These are phyloP conservation scores for Echeneis naucrates DNA, from an alignment of 2,797 vertebrate species.

Conservation along the genomic window DNA sequence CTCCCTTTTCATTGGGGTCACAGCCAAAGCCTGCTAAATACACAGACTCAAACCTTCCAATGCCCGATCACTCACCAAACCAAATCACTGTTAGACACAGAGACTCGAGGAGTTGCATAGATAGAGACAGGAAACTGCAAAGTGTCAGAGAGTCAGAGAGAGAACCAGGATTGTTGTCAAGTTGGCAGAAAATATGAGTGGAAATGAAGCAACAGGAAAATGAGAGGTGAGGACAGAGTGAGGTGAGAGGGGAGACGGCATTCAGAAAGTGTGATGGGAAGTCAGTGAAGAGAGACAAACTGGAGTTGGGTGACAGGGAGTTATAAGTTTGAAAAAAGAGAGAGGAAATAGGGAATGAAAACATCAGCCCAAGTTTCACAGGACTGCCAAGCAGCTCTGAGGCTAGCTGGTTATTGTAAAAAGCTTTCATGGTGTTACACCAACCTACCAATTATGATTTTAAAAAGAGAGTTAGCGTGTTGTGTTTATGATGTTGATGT, in stretches of 20 bases:
- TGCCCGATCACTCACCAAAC: conserved; percentile 56
- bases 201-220: background rate
- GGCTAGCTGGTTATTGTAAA: conserved; percentile 67
- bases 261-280: conserved; percentile 58
- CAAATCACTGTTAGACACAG: conserved; percentile 73
- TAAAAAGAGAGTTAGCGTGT: conserved; percentile 58
- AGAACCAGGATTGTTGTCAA: conserved; percentile 56
- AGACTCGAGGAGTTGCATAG: conserved; percentile 19
- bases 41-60: conserved; percentile 56
- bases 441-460: conserved; percentile 69
- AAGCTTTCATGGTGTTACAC: conserved; percentile 79
- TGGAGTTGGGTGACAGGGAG: conserved; percentile 31
- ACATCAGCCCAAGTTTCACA: conserved; percentile 28
- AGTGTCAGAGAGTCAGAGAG: conserved; percentile 18
- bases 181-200: conserved; percentile 39
- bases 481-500: conserved; percentile 64
- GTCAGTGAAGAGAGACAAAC: conserved; percentile 40
- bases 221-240: conserved; percentile 16
- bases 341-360: conserved; percentile 9
- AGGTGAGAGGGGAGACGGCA: conserved; percentile 19
- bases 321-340: conserved; percentile 16
- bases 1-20: conserved; percentile 38
- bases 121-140: conserved; percentile 39
- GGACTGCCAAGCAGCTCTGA: conserved; percentile 31
- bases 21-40: conserved; percentile 64